These are phyloP conservation scores for Cryptus viduatorius DNA, from an alignment of 2,888 invertebrate genomes.

Conservation along the genomic window DNA sequence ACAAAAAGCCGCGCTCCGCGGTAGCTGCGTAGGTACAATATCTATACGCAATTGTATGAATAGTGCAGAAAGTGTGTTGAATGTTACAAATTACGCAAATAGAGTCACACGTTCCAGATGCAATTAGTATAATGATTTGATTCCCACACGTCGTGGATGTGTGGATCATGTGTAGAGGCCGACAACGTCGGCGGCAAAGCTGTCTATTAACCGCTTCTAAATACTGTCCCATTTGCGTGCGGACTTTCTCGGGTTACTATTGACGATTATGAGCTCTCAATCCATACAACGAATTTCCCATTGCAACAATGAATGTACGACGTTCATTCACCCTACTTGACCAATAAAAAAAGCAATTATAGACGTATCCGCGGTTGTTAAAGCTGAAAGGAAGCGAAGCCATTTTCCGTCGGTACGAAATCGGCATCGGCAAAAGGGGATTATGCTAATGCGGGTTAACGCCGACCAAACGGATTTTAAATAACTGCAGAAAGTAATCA, in stretches of 20 bases:
- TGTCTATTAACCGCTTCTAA: constrained; percentile 45
- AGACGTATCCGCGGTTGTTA: too few relatives aligned
- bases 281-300: constrained; percentile 24
- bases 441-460: too few relatives aligned
- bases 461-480: too few relatives aligned
- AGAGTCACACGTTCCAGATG: constrained; percentile 69
- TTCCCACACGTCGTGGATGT: constrained; percentile 55
- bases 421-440: too few relatives aligned
- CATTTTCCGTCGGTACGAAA: too few relatives aligned
- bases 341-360: not conserved
- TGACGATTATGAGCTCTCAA: constrained; percentile 46
- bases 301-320: constrained; percentile 6
- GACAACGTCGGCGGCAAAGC: constrained; percentile 1
- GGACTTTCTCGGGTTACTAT: constrained; percentile 12
- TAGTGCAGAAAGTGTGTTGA: constrained; percentile 45
- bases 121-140: constrained; percentile 68
- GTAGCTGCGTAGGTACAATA: not conserved
- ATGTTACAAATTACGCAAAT: constrained; percentile 71
- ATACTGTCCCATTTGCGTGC: constrained; percentile 54
- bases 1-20: not conserved
- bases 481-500: too few relatives aligned
- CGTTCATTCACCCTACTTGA: not conserved
- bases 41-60: constrained; percentile 16
- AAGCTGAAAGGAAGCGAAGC: too few relatives aligned
- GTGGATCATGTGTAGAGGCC: constrained; percentile 29